Evolutionary conservation across 2,888 invertebrate genomes (phyloP).

Genomic region (Diaphora mendica): DNA sequence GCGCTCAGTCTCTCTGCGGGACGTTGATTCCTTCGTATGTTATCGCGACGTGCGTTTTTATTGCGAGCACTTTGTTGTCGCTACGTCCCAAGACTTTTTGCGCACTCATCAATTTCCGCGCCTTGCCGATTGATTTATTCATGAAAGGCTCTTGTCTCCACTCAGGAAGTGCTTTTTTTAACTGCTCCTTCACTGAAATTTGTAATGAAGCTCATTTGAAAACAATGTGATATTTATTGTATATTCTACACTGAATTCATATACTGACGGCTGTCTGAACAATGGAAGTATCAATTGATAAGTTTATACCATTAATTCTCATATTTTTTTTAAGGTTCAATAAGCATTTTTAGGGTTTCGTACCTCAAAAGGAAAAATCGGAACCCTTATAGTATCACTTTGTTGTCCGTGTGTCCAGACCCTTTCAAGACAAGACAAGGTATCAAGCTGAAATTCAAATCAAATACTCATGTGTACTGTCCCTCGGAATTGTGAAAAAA

Average conservation of each 20-base stretch:
- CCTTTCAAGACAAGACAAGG: too few relatives aligned
- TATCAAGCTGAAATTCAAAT: too few relatives aligned
- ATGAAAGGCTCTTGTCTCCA: conserved; percentile 80
- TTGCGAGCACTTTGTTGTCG: conserved; percentile 82
- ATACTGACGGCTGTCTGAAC: conserved; percentile 25
- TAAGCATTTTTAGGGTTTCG: too few relatives aligned
- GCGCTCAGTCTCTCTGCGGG: conserved; percentile 67
- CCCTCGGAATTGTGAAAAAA: too few relatives aligned
- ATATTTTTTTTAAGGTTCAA: conserved; percentile 17
- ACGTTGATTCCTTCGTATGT: conserved; percentile 58
- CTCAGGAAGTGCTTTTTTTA: conserved; percentile 84
- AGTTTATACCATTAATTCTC: conserved; percentile 14
- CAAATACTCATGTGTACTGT: too few relatives aligned
- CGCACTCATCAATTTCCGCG: conserved; percentile 85
- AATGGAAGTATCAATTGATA: conserved; percentile 34
- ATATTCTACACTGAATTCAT: conserved; percentile 52
- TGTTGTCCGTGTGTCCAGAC: too few relatives aligned
- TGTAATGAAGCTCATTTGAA: conserved; percentile 83
- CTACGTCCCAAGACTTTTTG: conserved; percentile 80
- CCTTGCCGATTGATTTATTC: conserved; percentile 84
- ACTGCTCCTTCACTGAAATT: conserved; percentile 76
- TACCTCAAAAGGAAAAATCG: too few relatives aligned
- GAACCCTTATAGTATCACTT: too few relatives aligned
- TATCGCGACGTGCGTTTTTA: conserved; percentile 79
- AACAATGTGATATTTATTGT: conserved; percentile 83